Base-by-base conservation (phyloP, 2,797 vertebrate genomes). In the Harpagifer antarcticus region DNA sequence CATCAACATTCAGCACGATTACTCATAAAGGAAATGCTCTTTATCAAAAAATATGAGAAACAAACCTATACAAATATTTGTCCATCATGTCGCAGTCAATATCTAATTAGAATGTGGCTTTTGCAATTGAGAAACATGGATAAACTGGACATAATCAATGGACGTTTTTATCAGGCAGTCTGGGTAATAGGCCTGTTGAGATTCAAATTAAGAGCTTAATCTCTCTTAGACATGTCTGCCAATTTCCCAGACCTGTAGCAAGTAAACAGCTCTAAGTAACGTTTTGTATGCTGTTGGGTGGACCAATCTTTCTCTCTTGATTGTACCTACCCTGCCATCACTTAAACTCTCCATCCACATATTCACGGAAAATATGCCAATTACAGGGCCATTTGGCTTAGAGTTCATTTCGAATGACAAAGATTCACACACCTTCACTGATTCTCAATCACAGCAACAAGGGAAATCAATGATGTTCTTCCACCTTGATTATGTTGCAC, bases 301-400 rank as follows among this genome's bases (percentile, higher is more conserved):
- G 72, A 69, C 59, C 76, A 60, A 88, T 91, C 84, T 74, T 48
- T 62, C 77, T 55, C 20, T 52, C 90, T 86, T 84, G 86, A 91
- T 86, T 83, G 59, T 42, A 86, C 62, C 74, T 67, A 58, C 17
- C 12, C 53, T 57, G 75, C 58, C 60, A 59, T 78, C 70, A 53
- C 68, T 83, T 63, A 74, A 76, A 81, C 68, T 60, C 63, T 81
- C 55, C 59, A 57, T 68, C 63, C 50, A 68, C 45, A 61, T 44
- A 68, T 80, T 72, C 55, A 70, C 3, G 13, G 27, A n/a, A 72
- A 78, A 64, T 15, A 65, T 27, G 43, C 37, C 77, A 81, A 83
- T 82, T 76, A 80, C 49, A 47, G 10, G 10, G 15, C 53, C 63
- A 23, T 20, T 61, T 76, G 47, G 60, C 60, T 80, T 53, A 43